Evolutionary conservation across 1,140 invertebrate species (phyloP).

Genomic region (Colletes gigas): DNA sequence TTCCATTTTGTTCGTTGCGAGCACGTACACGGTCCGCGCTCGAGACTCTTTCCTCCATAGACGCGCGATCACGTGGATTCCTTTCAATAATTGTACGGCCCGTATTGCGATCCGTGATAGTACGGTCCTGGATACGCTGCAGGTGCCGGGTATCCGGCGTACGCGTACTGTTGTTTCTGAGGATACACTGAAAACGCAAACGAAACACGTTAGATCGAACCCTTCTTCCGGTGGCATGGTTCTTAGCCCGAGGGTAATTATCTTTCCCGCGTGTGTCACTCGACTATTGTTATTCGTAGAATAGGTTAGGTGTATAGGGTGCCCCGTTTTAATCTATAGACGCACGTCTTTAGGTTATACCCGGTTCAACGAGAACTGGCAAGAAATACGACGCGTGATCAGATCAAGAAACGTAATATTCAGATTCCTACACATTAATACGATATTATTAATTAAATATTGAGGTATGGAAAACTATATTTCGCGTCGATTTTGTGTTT

Average conservation of each 20-base stretch:
- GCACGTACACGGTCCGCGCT: conserved; percentile 20
- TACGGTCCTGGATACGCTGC: conserved; percentile 92
- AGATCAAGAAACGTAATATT: too few species aligned
- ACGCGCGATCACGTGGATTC: conserved; percentile 8
- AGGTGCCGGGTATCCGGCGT: conserved; percentile 92
- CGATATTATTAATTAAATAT: too few species aligned
- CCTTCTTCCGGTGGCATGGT: neutral
- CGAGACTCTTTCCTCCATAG: conserved; percentile 33
- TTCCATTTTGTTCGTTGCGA: conserved; percentile 27
- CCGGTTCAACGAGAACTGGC: too few species aligned
- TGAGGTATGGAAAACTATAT: too few species aligned
- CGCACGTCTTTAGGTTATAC: too few species aligned
- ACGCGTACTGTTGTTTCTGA: conserved; percentile 95
- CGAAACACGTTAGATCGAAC: neutral
- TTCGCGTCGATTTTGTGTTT: too few species aligned
- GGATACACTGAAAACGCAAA: conserved; percentile 88
- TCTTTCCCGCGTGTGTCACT: neutral
- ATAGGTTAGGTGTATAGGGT: too few species aligned
- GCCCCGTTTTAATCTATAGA: neutral
- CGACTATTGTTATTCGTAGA: neutral
- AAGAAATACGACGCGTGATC: too few species aligned
- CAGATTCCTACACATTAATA: too few species aligned
- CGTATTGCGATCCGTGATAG: conserved; percentile 95
- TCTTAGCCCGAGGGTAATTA: conserved; percentile 12
- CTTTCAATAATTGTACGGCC: conserved; percentile 93